Percentiles rank a stretch among this genome's conserved stretches.
These are phyloP conservation scores for Engystomops pustulosus DNA, from an alignment of 2,113 vertebrate genomes.

Conservation along the genomic window DNA sequence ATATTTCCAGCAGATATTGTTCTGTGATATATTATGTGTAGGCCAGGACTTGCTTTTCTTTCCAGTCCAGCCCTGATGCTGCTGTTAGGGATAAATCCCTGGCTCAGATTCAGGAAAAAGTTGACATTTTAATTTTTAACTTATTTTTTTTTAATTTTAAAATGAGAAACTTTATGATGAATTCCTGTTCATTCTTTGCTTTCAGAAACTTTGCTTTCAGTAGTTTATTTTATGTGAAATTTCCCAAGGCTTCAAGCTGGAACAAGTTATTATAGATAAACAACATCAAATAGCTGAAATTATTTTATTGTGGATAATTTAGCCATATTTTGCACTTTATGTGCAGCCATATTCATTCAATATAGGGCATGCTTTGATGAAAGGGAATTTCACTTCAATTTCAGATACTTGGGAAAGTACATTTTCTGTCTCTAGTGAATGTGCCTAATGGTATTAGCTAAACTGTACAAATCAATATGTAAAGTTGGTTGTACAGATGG, in stretches of 20 bases:
- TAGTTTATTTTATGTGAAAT: not conserved
- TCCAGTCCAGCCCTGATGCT: not conserved
- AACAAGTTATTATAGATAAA: slow-evolving; percentile 4
- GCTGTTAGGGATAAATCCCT: not conserved
- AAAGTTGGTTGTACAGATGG: not conserved
- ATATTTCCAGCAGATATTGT: too few species aligned
- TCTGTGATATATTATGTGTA: too few species aligned
- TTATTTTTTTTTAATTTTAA: not conserved
- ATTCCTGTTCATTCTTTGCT: not conserved
- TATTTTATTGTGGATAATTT: not conserved
- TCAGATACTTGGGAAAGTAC: not conserved
- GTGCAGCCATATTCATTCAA: not conserved
- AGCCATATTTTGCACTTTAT: slow-evolving; percentile 10
- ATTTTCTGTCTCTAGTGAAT: not conserved
- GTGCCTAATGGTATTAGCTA: slow-evolving; percentile 1
- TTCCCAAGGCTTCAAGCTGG: not conserved
- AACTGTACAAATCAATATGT: not conserved
- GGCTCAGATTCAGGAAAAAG: not conserved
- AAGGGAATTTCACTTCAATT: slow-evolving; percentile 8
- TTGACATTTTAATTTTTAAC: not conserved
- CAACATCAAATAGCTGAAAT: slow-evolving; percentile 7
- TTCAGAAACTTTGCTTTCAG: not conserved
- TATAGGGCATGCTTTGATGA: not conserved
- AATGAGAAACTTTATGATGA: not conserved
- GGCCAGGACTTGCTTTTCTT: too few species aligned